phyloP scores from a whole-genome alignment of 1,140 invertebrate species.

The Papilio polytes region DNA sequence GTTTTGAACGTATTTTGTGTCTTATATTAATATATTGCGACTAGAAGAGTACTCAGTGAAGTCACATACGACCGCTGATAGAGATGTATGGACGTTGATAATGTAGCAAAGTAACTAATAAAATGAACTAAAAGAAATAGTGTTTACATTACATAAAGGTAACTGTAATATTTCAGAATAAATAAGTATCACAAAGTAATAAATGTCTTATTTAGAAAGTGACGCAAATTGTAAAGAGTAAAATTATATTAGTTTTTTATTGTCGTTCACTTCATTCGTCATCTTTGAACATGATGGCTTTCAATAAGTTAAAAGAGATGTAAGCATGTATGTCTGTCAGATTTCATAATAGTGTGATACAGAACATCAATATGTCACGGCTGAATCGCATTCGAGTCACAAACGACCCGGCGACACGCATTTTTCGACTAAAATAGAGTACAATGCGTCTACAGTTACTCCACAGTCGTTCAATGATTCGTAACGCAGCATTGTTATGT shows the following conservation, averaged over 20 bases:
- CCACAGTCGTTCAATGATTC: conserved; percentile 55
- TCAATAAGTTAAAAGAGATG: conserved; percentile 6
- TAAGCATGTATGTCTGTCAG: conserved; percentile 19
- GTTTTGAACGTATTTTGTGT: too few species aligned
- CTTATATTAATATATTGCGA: too few species aligned
- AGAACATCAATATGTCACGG: conserved; percentile 43
- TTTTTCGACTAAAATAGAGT: conserved; percentile 54
- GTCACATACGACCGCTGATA: too few species aligned
- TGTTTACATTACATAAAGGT: too few species aligned
- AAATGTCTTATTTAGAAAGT: background rate
- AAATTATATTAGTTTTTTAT: background rate
- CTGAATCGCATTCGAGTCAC: conserved; percentile 42
- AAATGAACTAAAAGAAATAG: too few species aligned
- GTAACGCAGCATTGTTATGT: conserved; percentile 59
- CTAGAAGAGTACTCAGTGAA: too few species aligned
- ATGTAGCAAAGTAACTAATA: too few species aligned
- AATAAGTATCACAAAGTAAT: background rate
- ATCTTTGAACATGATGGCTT: background rate
- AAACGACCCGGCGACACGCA: conserved; percentile 50
- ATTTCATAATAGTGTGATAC: conserved; percentile 33
- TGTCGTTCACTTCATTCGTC: background rate
- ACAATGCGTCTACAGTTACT: conserved; percentile 62
- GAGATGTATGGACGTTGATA: too few species aligned
- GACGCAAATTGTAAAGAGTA: background rate
- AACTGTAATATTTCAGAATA: background rate